Base-by-base conservation (phyloP, 1,140 invertebrate species). In the Leptinotarsa texana region DNA sequence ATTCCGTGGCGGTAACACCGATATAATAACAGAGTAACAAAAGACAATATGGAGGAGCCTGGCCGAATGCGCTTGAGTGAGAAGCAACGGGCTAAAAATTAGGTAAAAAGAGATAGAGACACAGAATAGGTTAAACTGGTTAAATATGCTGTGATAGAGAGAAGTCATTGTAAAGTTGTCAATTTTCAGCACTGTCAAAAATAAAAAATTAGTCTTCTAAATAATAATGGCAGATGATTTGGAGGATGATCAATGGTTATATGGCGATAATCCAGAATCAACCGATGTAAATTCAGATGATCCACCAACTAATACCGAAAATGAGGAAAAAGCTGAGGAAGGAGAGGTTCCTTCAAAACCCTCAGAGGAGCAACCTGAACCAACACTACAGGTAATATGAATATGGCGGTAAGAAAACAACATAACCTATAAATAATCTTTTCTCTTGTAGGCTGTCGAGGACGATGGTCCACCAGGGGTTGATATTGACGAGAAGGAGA, bases 221-320 rank as follows among this genome's bases (percentile, higher is more conserved):
- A 57, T 8, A 74, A 77, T 86, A 83, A 90, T 91, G 89, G 88
- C 89, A 76, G 88, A 90, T 61, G 87, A 88, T 76, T 80, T 81
- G 17, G 87, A 89, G 76, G 90, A 91, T 80, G 90, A 91, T 83
- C 88, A 90, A 76, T 92, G 90, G 90, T 85, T 92, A 66, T 92
- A 92, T 75, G 90, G 90, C 3, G 90, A 91, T 83, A 80, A 84
- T 65, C 69, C 74, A 1, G 83, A 85, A 70, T 77, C 75, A 69
- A 66, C 74, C 1, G 83, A 85, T 72, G 76, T 76, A 69, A 74
- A 80, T 57, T 63, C 79, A 8, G 83, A 85, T 57, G 83, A 80
- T 77, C n/a, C 51, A 6, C 69, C 69, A 21, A 73, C 74, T 47
- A n/a, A 69, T 22, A 33, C 71, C 24, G 49, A 48, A 49, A 61